Conservation (phyloP, 2,797 vertebrate genomes). For the Acrossocheilus fasciatus region DNA sequence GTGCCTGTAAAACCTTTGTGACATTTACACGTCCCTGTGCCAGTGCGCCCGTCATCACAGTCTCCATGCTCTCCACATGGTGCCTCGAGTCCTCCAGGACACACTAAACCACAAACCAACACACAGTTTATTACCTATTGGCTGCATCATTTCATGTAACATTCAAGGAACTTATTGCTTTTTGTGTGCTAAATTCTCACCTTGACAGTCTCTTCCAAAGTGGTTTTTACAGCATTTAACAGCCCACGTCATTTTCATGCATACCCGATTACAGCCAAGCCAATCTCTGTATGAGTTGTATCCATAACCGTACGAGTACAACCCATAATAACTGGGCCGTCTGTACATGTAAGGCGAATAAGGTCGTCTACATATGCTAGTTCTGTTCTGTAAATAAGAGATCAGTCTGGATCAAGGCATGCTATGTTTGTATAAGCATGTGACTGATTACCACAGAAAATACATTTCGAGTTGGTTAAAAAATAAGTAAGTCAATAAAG, state of each 20-base stretch:
- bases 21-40: conserved; percentile 82
- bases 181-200: conserved; percentile 72
- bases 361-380: conserved; percentile 30
- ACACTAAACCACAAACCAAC: conserved; percentile 77
- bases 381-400: conserved; percentile 53
- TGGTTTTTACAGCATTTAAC: conserved; percentile 90
- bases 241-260: conserved; percentile 77
- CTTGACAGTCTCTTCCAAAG: conserved; percentile 86
- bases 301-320: neutral
- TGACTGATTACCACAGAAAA: neutral
- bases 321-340: neutral
- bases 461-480: neutral
- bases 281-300: neutral
- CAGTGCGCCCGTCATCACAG: conserved; percentile 80
- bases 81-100: conserved; percentile 85
- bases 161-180: neutral
- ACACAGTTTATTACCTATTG: neutral
- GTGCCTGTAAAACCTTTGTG: conserved; percentile 79
- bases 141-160: neutral
- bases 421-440: neutral
- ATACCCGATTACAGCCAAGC: conserved; percentile 79
- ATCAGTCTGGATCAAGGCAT: neutral
- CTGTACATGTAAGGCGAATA: neutral
- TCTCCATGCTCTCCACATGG: conserved; percentile 82
- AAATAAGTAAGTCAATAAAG: neutral